Evolutionary conservation across 2,113 vertebrate species (phyloP).

Genomic region (Hemicordylus capensis): DNA sequence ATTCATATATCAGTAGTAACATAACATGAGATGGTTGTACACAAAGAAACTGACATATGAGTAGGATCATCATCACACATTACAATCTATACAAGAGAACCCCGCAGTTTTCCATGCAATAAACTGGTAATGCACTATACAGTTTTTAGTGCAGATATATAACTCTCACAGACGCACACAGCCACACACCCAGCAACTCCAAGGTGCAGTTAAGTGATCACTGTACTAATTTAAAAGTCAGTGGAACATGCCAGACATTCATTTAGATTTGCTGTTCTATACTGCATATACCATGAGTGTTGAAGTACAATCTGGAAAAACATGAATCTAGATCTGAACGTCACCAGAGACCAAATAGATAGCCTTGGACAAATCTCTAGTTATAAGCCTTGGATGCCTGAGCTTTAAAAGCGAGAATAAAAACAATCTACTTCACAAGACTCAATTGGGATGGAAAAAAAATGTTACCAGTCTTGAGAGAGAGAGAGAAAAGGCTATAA

Average conservation of each 20-base stretch:
- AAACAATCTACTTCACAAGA: no score
- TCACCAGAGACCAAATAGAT: not conserved
- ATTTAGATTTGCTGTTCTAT: not conserved
- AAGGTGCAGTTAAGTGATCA: not conserved
- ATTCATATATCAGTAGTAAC: not conserved
- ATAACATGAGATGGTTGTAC: not conserved
- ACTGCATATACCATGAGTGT: not conserved
- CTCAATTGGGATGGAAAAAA: no score
- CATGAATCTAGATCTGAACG: not conserved
- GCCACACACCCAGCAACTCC: not conserved
- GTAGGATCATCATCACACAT: not conserved
- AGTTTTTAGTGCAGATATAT: not conserved
- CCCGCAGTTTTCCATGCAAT: not conserved
- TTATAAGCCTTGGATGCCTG: not conserved
- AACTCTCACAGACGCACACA: no score
- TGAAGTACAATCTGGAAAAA: not conserved
- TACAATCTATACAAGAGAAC: not conserved
- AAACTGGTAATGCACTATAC: not conserved
- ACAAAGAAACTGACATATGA: not conserved
- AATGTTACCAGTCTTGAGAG: no score
- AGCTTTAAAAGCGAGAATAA: not conserved
- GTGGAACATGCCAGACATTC: not conserved
- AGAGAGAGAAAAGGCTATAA: no score
- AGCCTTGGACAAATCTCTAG: no score
- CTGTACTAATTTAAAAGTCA: not conserved